These are phyloP conservation scores for Frankliniella intonsa DNA, from an alignment of 2,888 invertebrate species.

Conservation along the genomic window DNA sequence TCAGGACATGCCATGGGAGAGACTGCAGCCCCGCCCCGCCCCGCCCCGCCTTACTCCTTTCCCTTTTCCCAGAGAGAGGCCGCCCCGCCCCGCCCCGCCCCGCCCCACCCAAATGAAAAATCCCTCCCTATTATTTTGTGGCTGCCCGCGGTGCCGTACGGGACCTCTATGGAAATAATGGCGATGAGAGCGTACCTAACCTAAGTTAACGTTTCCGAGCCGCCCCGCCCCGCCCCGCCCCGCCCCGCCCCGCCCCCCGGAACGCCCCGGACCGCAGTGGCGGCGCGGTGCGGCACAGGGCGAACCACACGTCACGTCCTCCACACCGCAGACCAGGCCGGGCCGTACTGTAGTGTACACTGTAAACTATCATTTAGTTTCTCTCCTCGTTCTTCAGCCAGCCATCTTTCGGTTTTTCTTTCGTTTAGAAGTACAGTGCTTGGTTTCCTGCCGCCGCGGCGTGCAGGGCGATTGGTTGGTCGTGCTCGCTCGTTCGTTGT, in stretches of 20 bases:
- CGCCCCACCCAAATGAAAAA: background rate
- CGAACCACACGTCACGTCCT: constrained; percentile 3
- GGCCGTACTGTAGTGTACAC: no score
- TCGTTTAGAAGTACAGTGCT: no score
- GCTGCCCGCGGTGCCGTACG: background rate
- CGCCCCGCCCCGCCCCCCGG: background rate
- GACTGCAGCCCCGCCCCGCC: no score
- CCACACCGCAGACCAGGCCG: background rate
- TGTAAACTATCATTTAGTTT: no score
- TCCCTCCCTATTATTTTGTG: background rate
- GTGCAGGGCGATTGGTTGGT: no score
- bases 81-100: background rate
- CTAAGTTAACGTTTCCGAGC: background rate
- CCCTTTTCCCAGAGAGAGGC: background rate
- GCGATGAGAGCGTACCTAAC: background rate
- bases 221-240: background rate
- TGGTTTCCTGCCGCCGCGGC: no score
- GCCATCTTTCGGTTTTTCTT: no score
- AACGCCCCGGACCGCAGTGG: no score
- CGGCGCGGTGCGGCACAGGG: background rate
- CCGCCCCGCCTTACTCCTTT: background rate
- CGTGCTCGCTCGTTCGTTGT: no score
- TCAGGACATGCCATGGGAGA: no score
- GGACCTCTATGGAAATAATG: background rate
- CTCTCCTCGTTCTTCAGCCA: no score